A percentile compares a stretch with the other conserved stretches of the same genome.
Conservation (phyloP, 1,140 invertebrate genomes). For the Heterodera carotae region DNA sequence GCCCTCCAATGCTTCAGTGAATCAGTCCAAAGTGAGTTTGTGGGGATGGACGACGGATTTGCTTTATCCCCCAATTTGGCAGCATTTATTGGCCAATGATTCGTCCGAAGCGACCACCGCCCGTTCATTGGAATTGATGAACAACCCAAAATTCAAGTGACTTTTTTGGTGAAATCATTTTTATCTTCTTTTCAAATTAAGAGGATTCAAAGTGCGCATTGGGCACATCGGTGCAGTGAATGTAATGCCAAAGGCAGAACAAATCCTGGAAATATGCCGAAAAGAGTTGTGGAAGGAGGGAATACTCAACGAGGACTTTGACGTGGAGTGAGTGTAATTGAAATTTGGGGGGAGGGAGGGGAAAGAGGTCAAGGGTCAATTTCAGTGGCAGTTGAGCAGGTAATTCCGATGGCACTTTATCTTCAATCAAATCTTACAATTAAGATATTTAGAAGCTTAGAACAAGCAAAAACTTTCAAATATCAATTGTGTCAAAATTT, state of each 20-base stretch:
- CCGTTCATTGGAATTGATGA: conserved; percentile 26
- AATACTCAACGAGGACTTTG: conserved; percentile 56
- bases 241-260: conserved; percentile 63
- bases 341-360: background rate
- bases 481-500: no score
- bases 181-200: background rate
- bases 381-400: no score
- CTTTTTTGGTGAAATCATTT: background rate
- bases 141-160: conserved; percentile 26
- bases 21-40: background rate
- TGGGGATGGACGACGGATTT: no score
- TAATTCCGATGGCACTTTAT: no score
- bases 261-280: conserved; percentile 58
- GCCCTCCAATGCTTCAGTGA: background rate
- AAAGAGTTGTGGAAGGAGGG: conserved; percentile 58
- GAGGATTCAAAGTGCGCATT: conserved; percentile 42
- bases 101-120: background rate
- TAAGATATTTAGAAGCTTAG: no score
- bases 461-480: no score
- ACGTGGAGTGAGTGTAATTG: conserved; percentile 55
- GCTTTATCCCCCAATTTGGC: background rate
- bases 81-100: background rate
- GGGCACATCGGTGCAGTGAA: conserved; percentile 63
- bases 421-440: no score
- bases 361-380: no score